Conservation (phyloP, 2,113 vertebrate genomes). For the Bos javanicus region DNA sequence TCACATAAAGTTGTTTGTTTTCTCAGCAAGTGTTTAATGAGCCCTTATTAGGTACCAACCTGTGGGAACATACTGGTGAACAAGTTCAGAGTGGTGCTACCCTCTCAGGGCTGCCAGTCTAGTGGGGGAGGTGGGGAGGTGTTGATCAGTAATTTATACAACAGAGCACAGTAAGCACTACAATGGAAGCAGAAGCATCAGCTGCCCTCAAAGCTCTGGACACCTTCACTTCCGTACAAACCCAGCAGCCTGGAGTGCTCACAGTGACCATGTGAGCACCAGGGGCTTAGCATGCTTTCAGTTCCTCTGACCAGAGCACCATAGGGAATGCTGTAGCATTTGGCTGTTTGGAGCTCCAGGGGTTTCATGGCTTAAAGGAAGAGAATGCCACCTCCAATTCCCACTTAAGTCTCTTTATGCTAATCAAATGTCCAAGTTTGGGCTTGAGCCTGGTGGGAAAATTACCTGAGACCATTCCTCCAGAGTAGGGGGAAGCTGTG, state of each 20-base stretch:
- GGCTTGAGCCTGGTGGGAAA: neutral
- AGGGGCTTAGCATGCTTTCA: neutral
- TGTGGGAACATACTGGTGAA: neutral
- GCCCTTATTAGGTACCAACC: neutral
- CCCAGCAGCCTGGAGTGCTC: fast-evolving
- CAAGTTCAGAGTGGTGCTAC: neutral
- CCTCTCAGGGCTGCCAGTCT: neutral
- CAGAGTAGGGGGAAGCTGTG: neutral
- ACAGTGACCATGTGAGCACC: fast-evolving
- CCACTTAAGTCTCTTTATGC: neutral
- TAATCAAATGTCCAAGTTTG: neutral
- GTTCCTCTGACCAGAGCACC: neutral
- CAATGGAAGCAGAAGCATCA: neutral
- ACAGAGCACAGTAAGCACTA: neutral
- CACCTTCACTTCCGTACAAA: no score
- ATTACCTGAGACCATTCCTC: neutral
- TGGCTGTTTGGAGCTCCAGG: neutral
- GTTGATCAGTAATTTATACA: neutral
- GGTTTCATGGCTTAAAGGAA: no score
- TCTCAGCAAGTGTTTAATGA: neutral
- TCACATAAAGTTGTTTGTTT: neutral
- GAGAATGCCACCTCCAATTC: neutral
- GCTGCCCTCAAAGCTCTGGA: neutral
- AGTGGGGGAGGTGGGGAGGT: neutral
- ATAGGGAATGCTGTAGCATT: neutral